These are phyloP conservation scores for Dufourea novaeangliae DNA, from an alignment of 1,140 invertebrate genomes.

Conservation along the genomic window DNA sequence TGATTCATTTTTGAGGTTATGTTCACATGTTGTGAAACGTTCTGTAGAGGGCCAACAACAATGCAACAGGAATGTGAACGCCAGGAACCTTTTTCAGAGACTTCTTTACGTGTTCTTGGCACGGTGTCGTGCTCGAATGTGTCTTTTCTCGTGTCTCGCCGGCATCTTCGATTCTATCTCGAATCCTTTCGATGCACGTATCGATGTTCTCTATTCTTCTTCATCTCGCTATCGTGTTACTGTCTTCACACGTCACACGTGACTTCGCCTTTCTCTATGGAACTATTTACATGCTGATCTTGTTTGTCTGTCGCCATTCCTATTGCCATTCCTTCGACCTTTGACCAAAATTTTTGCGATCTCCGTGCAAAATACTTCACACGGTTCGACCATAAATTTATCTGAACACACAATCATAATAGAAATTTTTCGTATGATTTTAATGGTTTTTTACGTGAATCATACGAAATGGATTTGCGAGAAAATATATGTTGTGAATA, in stretches of 20 bases:
- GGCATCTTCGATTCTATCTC: slow-evolving; percentile 43
- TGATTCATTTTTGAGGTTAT: too few species aligned
- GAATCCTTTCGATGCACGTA: slow-evolving; percentile 68
- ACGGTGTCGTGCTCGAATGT: slow-evolving; percentile 36
- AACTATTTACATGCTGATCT: slow-evolving; percentile 27
- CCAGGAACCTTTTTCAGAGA: slow-evolving; percentile 10
- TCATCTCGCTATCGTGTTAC: slow-evolving; percentile 40
- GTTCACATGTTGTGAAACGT: too few species aligned
- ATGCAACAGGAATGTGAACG: slow-evolving; percentile 35
- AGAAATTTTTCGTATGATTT: too few species aligned
- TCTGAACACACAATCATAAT: too few species aligned
- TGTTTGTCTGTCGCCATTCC: background rate
- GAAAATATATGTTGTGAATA: too few species aligned
- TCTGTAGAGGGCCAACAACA: too few species aligned
- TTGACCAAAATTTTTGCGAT: slow-evolving; percentile 29
- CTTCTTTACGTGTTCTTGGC: slow-evolving; percentile 4
- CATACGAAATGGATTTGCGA: too few species aligned
- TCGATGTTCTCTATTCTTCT: slow-evolving; percentile 63
- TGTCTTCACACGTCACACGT: slow-evolving; percentile 15
- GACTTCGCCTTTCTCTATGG: slow-evolving; percentile 24
- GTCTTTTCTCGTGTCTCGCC: slow-evolving; percentile 1
- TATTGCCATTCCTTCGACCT: background rate
- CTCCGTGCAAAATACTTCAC: slow-evolving; percentile 5
- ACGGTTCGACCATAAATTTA: too few species aligned
- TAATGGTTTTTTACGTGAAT: too few species aligned